These are phyloP conservation scores for Leucoma salicis DNA, from an alignment of 2,888 invertebrate species.

Conservation along the genomic window DNA sequence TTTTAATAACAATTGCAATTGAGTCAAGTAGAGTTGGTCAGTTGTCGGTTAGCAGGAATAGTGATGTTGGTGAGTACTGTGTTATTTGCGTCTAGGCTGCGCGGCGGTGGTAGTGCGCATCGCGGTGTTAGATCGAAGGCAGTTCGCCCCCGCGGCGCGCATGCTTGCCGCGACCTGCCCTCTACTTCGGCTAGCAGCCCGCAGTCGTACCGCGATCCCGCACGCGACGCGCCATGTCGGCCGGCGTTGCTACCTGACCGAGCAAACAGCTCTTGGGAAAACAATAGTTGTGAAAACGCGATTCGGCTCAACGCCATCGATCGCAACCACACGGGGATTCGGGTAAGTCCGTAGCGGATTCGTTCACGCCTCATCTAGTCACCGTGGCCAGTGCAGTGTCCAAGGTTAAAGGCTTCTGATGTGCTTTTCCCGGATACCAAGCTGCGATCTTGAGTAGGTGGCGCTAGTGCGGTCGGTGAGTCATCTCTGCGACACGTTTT, in stretches of 20 bases:
- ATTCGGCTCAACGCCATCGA: conserved; percentile 43
- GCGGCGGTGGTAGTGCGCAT: conserved; percentile 60
- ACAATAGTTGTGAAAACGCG: conserved; percentile 54
- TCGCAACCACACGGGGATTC: conserved; percentile 54
- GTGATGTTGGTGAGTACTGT: conserved; percentile 63
- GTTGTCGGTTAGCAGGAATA: conserved; percentile 50
- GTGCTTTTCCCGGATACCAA: conserved; percentile 54
- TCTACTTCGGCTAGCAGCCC: conserved; percentile 57
- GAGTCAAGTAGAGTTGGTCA: conserved; percentile 46
- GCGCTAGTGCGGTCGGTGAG: conserved; percentile 73
- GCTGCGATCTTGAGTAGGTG: conserved; percentile 54
- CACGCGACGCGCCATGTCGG: conserved; percentile 71
- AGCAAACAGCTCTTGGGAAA: conserved; percentile 63
- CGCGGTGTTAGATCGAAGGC: conserved; percentile 73
- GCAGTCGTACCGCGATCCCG: conserved; percentile 73
- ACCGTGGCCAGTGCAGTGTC: conserved; percentile 47
- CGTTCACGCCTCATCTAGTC: conserved; percentile 27
- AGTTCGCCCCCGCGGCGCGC: conserved; percentile 50
- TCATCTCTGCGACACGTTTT: conserved; percentile 78
- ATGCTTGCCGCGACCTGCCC: conserved; percentile 54
- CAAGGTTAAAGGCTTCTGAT: conserved; percentile 52
- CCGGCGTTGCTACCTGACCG: conserved; percentile 70
- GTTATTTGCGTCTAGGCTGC: conserved; percentile 73
- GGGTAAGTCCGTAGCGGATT: conserved; percentile 67
- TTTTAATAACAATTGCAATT: conserved; percentile 42